Percentiles rank a stretch among this genome's conserved stretches.
Conservation (phyloP, 2,113 vertebrate species). For the Uria lomvia region DNA sequence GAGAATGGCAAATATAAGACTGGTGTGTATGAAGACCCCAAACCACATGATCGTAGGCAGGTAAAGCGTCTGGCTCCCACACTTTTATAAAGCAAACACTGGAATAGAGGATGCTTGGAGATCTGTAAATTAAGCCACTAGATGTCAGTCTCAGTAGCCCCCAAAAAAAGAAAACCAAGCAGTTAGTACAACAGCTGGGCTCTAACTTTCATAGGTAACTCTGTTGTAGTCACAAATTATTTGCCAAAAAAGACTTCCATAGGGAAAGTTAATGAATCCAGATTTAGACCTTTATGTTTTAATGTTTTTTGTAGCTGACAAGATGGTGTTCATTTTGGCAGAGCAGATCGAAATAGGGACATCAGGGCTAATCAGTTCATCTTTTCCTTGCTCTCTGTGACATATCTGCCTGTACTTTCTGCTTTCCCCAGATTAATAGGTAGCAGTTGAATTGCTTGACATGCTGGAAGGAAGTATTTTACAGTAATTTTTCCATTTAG, state of each 20-base stretch:
- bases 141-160: slow-evolving; percentile 7
- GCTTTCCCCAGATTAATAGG: not conserved
- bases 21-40: slow-evolving; percentile 59
- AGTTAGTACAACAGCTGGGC: not conserved
- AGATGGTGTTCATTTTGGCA: not conserved
- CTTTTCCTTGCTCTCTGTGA: not conserved
- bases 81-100: not conserved
- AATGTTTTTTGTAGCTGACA: not conserved
- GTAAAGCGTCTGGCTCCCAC: not conserved
- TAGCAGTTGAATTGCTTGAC: not conserved
- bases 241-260: not conserved
- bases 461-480: not conserved
- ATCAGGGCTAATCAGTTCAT: not conserved
- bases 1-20: slow-evolving; percentile 56
- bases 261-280: not conserved
- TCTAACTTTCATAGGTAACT: not conserved
- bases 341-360: not conserved
- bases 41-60: slow-evolving; percentile 71
- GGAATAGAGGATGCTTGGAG: not conserved
- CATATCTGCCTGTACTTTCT: not conserved
- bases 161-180: not conserved
- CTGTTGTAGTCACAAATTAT: not conserved
- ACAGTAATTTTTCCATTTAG: not conserved
- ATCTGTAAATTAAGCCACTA: not conserved
- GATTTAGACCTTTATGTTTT: not conserved